Percentiles rank a stretch among this genome's conserved stretches.
phyloP scores from a whole-genome alignment of 2,888 invertebrate species.

The Ashinkailepas kermadecensis region DNA sequence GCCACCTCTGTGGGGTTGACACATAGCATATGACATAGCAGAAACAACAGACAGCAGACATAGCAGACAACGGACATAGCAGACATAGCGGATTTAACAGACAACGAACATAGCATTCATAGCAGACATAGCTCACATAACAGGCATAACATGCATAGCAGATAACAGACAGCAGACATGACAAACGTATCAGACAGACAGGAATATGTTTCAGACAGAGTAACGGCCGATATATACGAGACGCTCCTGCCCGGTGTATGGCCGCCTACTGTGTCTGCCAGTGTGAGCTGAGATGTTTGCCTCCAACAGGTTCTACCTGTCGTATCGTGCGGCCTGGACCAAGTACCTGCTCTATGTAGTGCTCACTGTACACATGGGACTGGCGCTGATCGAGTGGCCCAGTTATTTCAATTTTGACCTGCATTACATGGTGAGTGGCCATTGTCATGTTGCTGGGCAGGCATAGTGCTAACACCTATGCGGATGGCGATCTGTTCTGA shows the following conservation, averaged over 20 bases:
- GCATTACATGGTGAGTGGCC: conserved; percentile 30
- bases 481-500: too few species aligned
- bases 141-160: background rate
- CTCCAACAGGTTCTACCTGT: conserved; percentile 29
- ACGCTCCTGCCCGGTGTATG: too few species aligned
- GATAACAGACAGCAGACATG: background rate
- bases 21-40: too few species aligned
- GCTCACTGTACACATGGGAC: conserved; percentile 27
- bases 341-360: conserved; percentile 26
- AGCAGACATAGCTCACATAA: background rate
- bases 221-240: background rate
- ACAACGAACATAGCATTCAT: background rate
- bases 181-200: background rate
- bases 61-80: too few species aligned
- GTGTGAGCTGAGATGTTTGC: background rate
- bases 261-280: background rate
- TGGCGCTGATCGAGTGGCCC: conserved; percentile 32
- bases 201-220: background rate
- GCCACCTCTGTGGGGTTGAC: too few species aligned
- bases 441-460: too few species aligned
- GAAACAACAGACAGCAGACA: too few species aligned
- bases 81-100: too few species aligned
- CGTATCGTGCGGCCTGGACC: conserved; percentile 29
- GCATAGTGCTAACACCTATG: too few species aligned
- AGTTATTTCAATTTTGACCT: conserved; percentile 25